phyloP scores from a whole-genome alignment of 2,888 invertebrate genomes.

The Mesodorylaimus sp. region DNA sequence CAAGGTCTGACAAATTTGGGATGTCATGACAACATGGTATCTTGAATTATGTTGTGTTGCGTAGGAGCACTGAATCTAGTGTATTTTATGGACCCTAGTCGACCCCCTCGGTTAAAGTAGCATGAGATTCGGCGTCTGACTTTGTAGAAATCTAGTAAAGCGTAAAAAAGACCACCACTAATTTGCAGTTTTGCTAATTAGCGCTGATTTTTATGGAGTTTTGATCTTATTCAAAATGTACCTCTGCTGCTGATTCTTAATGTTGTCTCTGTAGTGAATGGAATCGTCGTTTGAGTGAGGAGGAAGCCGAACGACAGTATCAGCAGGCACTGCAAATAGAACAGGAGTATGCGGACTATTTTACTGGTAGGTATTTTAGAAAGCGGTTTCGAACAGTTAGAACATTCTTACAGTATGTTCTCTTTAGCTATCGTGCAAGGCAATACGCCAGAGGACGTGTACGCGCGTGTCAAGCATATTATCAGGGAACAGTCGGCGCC shows the following conservation, averaged over 20 bases:
- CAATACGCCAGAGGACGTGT: constrained; percentile 91
- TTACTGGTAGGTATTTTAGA: constrained; percentile 53
- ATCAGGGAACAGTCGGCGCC: constrained; percentile 86
- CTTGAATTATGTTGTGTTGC: too few relatives aligned
- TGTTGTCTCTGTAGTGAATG: constrained; percentile 58
- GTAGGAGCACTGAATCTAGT: too few relatives aligned
- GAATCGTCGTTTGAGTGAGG: constrained; percentile 94
- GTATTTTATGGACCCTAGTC: too few relatives aligned
- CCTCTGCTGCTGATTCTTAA: background rate
- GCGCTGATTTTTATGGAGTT: constrained; percentile 4
- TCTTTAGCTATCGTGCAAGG: constrained; percentile 74
- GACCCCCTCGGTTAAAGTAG: too few relatives aligned
- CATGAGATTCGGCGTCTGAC: too few relatives aligned
- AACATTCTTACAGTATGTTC: background rate
- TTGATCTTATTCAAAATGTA: constrained; percentile 1
- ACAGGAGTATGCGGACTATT: constrained; percentile 93
- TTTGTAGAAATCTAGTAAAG: background rate
- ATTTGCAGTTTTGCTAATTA: background rate
- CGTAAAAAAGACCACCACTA: constrained; percentile 3
- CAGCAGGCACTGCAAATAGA: constrained; percentile 91
- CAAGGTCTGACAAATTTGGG: too few relatives aligned
- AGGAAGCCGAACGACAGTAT: constrained; percentile 89
- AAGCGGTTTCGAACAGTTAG: constrained; percentile 34
- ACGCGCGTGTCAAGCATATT: constrained; percentile 77
- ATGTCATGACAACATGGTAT: too few relatives aligned